phyloP scores from a whole-genome alignment of 2,888 invertebrate genomes.

The Troides aeacus region DNA sequence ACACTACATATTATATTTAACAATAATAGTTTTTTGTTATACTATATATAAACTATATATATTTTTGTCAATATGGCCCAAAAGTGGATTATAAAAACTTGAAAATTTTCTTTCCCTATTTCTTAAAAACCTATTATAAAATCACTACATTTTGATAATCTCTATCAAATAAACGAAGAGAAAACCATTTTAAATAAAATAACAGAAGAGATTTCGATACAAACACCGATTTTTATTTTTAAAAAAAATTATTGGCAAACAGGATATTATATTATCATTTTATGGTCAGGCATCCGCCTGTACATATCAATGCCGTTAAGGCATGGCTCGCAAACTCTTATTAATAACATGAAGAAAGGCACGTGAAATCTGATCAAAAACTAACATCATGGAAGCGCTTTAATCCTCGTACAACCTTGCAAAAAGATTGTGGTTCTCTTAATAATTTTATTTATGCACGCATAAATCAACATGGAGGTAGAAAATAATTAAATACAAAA shows the following conservation, averaged over 20 bases:
- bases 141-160: too few species aligned
- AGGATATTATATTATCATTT: background rate
- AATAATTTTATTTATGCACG: background rate
- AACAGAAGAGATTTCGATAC: background rate
- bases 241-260: background rate
- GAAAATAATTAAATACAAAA: background rate
- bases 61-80: too few species aligned
- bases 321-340: constrained; percentile 71
- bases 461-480: background rate
- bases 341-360: constrained; percentile 76
- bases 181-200: too few species aligned
- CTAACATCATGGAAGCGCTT: constrained; percentile 66
- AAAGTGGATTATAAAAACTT: too few species aligned
- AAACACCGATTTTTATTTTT: background rate
- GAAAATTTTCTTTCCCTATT: too few species aligned
- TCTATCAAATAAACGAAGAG: too few species aligned
- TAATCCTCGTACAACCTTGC: constrained; percentile 49
- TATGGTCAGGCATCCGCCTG: constrained; percentile 45
- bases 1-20: too few species aligned
- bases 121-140: too few species aligned
- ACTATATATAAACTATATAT: too few species aligned
- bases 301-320: constrained; percentile 55
- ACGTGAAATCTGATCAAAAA: constrained; percentile 70
- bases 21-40: constrained; percentile 4
- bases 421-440: constrained; percentile 24